These are phyloP conservation scores for Selenia dentaria DNA, from an alignment of 2,888 invertebrate species.

Conservation along the genomic window DNA sequence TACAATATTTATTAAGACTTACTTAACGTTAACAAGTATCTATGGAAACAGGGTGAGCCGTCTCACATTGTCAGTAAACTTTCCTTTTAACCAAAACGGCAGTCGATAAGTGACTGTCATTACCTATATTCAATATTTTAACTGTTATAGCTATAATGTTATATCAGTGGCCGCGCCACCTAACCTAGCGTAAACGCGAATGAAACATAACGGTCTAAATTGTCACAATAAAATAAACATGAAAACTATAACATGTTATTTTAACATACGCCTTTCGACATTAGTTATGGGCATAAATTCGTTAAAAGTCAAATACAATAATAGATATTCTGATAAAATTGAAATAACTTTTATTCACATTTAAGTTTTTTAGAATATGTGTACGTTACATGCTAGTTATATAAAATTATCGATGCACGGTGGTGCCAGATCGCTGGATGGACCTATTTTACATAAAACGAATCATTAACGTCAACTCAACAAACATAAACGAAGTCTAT, in stretches of 20 bases:
- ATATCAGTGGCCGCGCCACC: constrained; percentile 75
- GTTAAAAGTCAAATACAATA: constrained; percentile 73
- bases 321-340: constrained; percentile 80
- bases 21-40: constrained; percentile 72
- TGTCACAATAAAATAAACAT: constrained; percentile 75
- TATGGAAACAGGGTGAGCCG: constrained; percentile 61
- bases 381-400: constrained; percentile 69
- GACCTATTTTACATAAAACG: constrained; percentile 22
- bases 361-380: constrained; percentile 81
- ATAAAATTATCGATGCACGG: constrained; percentile 71
- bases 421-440: constrained; percentile 70
- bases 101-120: constrained; percentile 48
- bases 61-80: constrained; percentile 62
- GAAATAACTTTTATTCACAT: constrained; percentile 81
- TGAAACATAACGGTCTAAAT: constrained; percentile 75
- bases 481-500: background rate
- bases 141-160: constrained; percentile 62
- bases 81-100: constrained; percentile 50
- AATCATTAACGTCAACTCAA: background rate
- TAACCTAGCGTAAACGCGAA: constrained; percentile 80
- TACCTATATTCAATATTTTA: constrained; percentile 52
- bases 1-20: constrained; percentile 76
- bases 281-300: constrained; percentile 72
- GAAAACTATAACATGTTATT: constrained; percentile 71
- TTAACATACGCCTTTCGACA: constrained; percentile 61